Conservation (phyloP, 30 jellyfish, hydroid and myxozoan genomes). For the Aurelia sp. region DNA sequence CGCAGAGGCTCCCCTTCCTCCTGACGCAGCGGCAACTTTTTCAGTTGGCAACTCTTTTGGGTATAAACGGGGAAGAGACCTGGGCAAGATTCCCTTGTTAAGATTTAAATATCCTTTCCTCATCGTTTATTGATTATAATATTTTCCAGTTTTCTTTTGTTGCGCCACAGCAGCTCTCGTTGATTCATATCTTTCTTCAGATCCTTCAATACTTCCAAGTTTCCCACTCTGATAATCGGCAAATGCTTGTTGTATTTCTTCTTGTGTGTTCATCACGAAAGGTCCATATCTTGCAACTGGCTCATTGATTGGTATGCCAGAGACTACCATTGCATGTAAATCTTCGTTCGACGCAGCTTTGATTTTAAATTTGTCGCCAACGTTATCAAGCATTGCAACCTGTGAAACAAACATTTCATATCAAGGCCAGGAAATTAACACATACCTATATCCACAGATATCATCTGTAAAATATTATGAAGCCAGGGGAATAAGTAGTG, state of each 20-base stretch:
- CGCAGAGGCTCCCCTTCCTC: too few relatives aligned
- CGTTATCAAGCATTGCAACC: constrained; percentile 80
- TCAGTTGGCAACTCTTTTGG: too few relatives aligned
- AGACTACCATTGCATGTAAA: constrained; percentile 77
- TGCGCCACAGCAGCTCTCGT: constrained; percentile 89
- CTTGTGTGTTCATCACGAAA: constrained; percentile 95
- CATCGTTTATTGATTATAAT: constrained; percentile 25
- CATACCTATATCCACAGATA: too few relatives aligned
- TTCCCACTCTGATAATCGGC: constrained; percentile 88
- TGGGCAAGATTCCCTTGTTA: too few relatives aligned
- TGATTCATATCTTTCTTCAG: constrained; percentile 93
- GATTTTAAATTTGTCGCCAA: constrained; percentile 72
- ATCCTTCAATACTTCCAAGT: constrained; percentile 93
- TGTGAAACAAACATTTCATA: neutral
- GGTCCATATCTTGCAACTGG: constrained; percentile 97
- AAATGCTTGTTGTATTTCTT: constrained; percentile 92
- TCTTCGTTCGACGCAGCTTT: constrained; percentile 59
- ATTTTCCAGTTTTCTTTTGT: constrained; percentile 77
- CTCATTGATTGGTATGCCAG: constrained; percentile 91
- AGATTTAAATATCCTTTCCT: too few relatives aligned
- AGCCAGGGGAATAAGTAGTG: too few relatives aligned
- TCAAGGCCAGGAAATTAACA: too few relatives aligned
- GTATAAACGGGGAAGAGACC: too few relatives aligned
- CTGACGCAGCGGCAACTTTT: too few relatives aligned
- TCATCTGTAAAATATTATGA: too few relatives aligned